phyloP scores from a whole-genome alignment of 2,113 vertebrate genomes.

The Lota lota region DNA sequence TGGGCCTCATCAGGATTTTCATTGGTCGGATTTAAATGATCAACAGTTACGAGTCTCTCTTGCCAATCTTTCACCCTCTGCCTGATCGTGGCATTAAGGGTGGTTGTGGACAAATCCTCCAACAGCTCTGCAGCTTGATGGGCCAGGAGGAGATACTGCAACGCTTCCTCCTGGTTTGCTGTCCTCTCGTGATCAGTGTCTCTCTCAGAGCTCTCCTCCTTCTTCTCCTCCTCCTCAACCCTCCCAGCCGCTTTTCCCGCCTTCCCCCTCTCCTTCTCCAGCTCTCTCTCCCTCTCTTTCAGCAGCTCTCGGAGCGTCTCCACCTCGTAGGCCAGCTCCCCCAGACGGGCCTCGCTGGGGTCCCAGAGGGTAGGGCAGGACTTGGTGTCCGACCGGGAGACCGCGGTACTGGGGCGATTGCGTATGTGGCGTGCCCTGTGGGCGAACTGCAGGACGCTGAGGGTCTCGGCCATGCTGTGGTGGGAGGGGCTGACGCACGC shows the following conservation, averaged over 20 bases:
- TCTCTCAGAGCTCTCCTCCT: conserved; percentile 28
- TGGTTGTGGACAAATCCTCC: conserved; percentile 63
- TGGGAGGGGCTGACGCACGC: conserved; percentile 87
- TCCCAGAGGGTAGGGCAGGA: conserved; percentile 58
- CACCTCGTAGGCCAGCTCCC: conserved; percentile 83
- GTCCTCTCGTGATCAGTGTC: background rate
- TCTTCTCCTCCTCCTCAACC: conserved; percentile 56
- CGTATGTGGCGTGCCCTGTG: conserved; percentile 82
- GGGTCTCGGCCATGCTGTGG: conserved; percentile 81
- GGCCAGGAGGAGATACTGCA: conserved; percentile 73
- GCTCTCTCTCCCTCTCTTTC: conserved; percentile 77
- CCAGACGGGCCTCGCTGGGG: conserved; percentile 70
- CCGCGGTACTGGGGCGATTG: conserved; percentile 74
- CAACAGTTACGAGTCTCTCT: conserved; percentile 66
- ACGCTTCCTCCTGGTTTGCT: conserved; percentile 44
- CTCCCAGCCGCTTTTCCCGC: background rate
- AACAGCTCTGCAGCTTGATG: conserved; percentile 79
- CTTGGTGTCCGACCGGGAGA: conserved; percentile 17
- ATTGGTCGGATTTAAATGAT: conserved; percentile 42
- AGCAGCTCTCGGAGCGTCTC: conserved; percentile 79
- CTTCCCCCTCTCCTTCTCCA: conserved; percentile 76
- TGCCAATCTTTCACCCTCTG: conserved; percentile 79
- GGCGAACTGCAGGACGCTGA: conserved; percentile 87
- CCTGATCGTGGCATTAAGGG: conserved; percentile 62
- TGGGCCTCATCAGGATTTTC: conserved; percentile 48